Evolutionary conservation across 2,797 vertebrate genomes (phyloP).

Genomic region (Gymnodraco acuticeps): DNA sequence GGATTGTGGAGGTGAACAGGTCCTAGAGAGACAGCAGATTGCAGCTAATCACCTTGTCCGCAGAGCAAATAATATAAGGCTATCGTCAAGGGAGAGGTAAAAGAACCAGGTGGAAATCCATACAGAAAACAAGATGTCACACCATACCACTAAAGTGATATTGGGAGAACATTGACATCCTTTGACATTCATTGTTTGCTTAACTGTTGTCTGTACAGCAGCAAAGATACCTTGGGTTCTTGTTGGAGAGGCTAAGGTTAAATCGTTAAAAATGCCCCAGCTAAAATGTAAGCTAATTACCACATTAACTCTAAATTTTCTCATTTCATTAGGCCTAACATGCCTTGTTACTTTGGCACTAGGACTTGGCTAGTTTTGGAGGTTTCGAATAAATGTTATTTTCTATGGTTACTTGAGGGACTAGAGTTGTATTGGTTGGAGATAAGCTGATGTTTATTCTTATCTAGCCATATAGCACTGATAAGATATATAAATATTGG

Average conservation of each 20-base stretch:
- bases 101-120: not conserved
- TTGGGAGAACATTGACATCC: not conserved
- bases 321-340: no score
- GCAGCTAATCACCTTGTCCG: not conserved
- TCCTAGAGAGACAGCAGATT: not conserved
- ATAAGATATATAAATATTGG: no score
- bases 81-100: not conserved
- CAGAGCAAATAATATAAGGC: not conserved
- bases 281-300: not conserved
- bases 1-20: not conserved
- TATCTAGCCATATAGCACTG: no score
- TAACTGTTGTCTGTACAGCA: not conserved
- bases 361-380: no score
- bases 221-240: not conserved
- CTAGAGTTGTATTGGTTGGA: no score
- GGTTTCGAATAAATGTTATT: no score
- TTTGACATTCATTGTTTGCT: slow-evolving; percentile 1
- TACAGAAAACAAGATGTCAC: not conserved
- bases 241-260: not conserved
- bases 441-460: no score
- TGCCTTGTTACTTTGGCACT: no score
- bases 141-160: no score
- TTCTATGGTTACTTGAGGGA: no score
- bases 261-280: fast-evolving
- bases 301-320: not conserved